A percentile compares a stretch with the other conserved stretches of the same genome.
Conservation (phyloP, 2,797 vertebrate genomes). For the Merluccius polli region DNA sequence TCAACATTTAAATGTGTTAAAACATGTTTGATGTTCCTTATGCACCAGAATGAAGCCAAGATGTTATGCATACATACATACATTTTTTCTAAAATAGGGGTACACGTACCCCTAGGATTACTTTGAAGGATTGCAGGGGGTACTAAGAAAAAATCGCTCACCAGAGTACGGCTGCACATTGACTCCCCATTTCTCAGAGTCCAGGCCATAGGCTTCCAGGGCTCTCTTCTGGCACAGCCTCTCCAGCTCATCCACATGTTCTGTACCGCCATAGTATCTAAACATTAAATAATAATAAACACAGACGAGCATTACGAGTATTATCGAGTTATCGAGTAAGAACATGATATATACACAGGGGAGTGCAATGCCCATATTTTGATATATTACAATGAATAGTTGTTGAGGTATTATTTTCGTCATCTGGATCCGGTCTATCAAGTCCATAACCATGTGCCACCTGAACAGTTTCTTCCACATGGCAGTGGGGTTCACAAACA, state of each 20-base stretch:
- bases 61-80: too few relatives aligned
- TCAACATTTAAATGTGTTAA: background rate
- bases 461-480: too few relatives aligned
- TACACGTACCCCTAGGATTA: too few relatives aligned
- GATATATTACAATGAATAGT: background rate
- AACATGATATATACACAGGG: background rate
- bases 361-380: background rate
- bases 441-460: too few relatives aligned
- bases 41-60: background rate
- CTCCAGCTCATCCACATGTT: conserved; percentile 92
- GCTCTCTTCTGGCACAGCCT: conserved; percentile 90
- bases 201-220: conserved; percentile 79
- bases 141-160: too few relatives aligned
- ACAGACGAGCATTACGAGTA: background rate
- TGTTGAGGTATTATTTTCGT: too few relatives aligned
- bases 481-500: too few relatives aligned
- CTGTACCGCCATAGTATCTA: conserved; percentile 93
- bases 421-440: too few relatives aligned
- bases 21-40: too few relatives aligned
- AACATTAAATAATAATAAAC: background rate
- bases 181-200: conserved; percentile 88
- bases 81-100: too few relatives aligned
- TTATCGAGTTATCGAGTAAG: background rate
- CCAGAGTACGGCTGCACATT: conserved; percentile 98
- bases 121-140: too few relatives aligned